Evolutionary conservation across 2,888 invertebrate genomes (phyloP), one percentile per base, ranked within the genome.

Genomic region (Arctia plantaginis): DNA sequence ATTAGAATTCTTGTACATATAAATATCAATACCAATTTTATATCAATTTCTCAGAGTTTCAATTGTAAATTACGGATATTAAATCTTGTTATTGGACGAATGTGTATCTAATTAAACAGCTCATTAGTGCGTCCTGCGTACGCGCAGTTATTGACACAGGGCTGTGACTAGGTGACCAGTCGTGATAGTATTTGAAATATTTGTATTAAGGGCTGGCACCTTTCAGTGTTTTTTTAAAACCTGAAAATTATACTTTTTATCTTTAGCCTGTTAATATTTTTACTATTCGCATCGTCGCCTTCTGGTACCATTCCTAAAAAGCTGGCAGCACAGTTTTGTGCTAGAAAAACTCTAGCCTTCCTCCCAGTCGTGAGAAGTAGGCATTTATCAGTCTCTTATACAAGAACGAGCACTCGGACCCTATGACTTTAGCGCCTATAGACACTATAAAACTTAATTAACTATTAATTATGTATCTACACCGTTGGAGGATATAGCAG

Each of bases 91-190:
- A 84, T 85, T 78, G 80, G 72, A 77, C 44, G 74, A 74, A 85
- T 77, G 77, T 77, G 73, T 71, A 71, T 27, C 47, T 80, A 76
- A 80, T 78, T 79, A 78, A 77, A 75, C 79, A 81, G 77, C 84
- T 85, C 84, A 81, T 85, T 85, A 85, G 85, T 80, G 69, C 84
- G 77, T 80, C 76, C 82, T 81, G 82, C 80, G 82, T 76, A 79
- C 80, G 76, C 74, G 75, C 75, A 82, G 64, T 73, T 82, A 85
- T 83, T 83, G 76, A 76, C 73, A 80, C 76, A 76, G 79, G 78
- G 72, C 77, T 69, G 78, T 82, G 82, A 82, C 82, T 78, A 82
- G 70, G 72, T 80, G 79, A 79, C 78, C 71, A 80, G 76, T 81
- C 85, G 85, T 85, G 84, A 79, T 71, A 79, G 72, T 81, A 85